Evolutionary conservation across 2,797 vertebrate genomes (phyloP).

Genomic region (Sphenopsis melanotis): DNA sequence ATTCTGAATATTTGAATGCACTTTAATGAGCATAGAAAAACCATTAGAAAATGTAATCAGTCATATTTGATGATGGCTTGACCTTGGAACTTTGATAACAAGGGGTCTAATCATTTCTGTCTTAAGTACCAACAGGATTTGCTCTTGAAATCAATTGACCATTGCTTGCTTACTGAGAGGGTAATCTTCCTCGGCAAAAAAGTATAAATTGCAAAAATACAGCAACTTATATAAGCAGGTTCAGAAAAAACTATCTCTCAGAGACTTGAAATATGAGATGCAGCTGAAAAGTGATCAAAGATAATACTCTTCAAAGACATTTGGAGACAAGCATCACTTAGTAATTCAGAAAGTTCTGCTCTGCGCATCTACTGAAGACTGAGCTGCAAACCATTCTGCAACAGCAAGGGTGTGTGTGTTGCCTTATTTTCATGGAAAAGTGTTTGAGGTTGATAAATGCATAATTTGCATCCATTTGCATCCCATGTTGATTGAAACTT

Average conservation of each 20-base stretch:
- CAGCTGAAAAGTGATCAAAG: slow-evolving; percentile 70
- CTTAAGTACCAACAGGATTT: slow-evolving; percentile 65
- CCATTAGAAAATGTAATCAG: slow-evolving; percentile 78
- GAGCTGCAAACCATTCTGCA: slow-evolving; percentile 11
- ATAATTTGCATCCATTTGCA: slow-evolving; percentile 30
- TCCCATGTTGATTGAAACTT: not conserved
- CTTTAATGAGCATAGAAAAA: slow-evolving; percentile 78
- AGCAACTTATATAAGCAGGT: slow-evolving; percentile 62
- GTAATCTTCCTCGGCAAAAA: slow-evolving; percentile 68
- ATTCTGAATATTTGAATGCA: slow-evolving; percentile 72
- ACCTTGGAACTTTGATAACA: slow-evolving; percentile 76
- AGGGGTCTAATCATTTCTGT: slow-evolving; percentile 71
- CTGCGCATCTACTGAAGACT: not conserved
- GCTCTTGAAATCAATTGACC: slow-evolving; percentile 76
- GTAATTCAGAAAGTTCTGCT: slow-evolving; percentile 9
- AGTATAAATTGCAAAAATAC: slow-evolving; percentile 70
- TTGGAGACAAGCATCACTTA: slow-evolving; percentile 22
- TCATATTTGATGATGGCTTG: slow-evolving; percentile 77
- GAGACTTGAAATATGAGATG: slow-evolving; percentile 57
- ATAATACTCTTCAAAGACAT: slow-evolving; percentile 50
- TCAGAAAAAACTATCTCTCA: slow-evolving; percentile 54
- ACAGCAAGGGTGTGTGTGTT: not conserved
- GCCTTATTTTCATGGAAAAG: slow-evolving; percentile 45
- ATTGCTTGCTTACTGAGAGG: slow-evolving; percentile 63
- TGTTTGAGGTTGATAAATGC: slow-evolving; percentile 37